phyloP scores from a whole-genome alignment of 2,888 invertebrate species.

The Heteropelma amictum region DNA sequence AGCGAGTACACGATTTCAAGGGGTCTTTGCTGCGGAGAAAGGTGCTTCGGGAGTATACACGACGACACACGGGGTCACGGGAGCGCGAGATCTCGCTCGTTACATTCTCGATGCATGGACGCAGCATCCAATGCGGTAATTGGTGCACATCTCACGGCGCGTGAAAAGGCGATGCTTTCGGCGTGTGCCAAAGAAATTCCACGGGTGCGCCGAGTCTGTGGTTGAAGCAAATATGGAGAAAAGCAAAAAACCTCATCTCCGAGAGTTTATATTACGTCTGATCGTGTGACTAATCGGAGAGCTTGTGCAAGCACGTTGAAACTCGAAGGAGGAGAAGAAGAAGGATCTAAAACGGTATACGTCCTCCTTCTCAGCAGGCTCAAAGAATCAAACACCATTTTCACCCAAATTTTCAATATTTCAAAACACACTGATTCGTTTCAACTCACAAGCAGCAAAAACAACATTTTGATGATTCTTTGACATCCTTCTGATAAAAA shows the following conservation, averaged over 20 bases:
- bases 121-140: slow-evolving; percentile 24
- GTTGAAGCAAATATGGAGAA: neutral
- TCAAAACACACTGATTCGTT: too few relatives aligned
- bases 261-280: neutral
- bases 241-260: neutral
- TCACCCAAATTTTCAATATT: too few relatives aligned
- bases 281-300: neutral
- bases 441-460: too few relatives aligned
- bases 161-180: slow-evolving; percentile 40
- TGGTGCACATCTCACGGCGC: slow-evolving; percentile 52
- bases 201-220: slow-evolving; percentile 46
- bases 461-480: too few relatives aligned
- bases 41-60: slow-evolving; percentile 21
- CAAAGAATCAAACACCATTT: too few relatives aligned
- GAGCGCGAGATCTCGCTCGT: slow-evolving; percentile 45
- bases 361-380: too few relatives aligned
- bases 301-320: neutral
- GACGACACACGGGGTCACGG: slow-evolving; percentile 47
- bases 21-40: slow-evolving; percentile 49
- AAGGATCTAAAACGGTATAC: too few relatives aligned
- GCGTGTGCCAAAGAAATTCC: slow-evolving; percentile 39
- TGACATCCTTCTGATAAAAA: too few relatives aligned
- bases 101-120: neutral
- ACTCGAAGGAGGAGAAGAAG: too few relatives aligned
- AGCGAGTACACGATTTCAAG: slow-evolving; percentile 25